phyloP scores from a whole-genome alignment of 1,140 invertebrate species.

The Neodiprion fabricii region DNA sequence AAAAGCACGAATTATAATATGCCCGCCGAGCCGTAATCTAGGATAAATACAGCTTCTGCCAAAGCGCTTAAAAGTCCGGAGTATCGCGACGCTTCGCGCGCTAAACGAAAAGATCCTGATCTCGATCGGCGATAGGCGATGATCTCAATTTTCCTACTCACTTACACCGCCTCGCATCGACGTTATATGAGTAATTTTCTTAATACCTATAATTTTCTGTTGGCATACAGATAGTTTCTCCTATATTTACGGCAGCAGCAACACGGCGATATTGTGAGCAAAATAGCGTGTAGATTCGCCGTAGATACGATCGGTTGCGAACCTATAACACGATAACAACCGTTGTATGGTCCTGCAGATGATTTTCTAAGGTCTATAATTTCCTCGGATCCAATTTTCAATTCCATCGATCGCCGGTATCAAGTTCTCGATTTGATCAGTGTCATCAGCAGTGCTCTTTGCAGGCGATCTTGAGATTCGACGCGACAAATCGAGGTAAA shows the following conservation, averaged over 20 bases:
- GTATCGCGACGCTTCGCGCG: neutral
- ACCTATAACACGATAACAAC: too few relatives aligned
- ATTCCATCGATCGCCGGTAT: neutral
- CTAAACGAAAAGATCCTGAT: neutral
- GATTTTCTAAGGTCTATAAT: too few relatives aligned
- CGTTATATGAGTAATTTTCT: conserved; percentile 45
- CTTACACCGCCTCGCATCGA: conserved; percentile 21
- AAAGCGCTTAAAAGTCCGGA: neutral
- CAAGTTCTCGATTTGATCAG: neutral
- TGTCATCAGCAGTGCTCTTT: neutral
- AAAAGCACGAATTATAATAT: too few relatives aligned
- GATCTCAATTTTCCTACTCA: conserved; percentile 7
- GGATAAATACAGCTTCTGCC: too few relatives aligned
- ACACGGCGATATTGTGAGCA: neutral
- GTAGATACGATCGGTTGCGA: too few relatives aligned
- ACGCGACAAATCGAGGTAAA: neutral
- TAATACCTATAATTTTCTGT: conserved; percentile 47
- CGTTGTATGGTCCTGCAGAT: too few relatives aligned
- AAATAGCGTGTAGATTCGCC: neutral
- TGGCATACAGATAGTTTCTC: conserved; percentile 32
- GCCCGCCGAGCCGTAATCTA: too few relatives aligned
- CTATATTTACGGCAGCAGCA: conserved; percentile 37
- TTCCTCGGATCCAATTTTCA: neutral
- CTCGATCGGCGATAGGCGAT: neutral
- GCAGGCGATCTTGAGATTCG: neutral